Evolutionary conservation across 1,140 invertebrate genomes (phyloP).

Genomic region (Cyclargus thomasi): DNA sequence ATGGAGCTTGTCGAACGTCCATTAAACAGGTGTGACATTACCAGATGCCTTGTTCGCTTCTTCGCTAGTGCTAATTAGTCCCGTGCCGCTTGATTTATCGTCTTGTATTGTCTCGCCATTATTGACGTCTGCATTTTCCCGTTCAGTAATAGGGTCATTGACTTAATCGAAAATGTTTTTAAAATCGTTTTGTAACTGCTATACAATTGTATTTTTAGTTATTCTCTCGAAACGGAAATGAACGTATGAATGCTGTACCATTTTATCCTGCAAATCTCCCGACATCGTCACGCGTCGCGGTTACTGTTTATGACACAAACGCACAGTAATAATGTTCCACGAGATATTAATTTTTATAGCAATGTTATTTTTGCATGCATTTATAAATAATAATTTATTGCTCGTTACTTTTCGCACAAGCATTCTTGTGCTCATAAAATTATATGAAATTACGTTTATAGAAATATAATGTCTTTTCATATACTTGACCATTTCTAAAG

Average conservation of each 20-base stretch:
- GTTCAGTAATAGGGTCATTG: constrained; percentile 31
- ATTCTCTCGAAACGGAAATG: constrained; percentile 36
- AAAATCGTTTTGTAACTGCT: constrained; percentile 16
- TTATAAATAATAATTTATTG: neutral
- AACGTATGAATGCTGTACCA: constrained; percentile 35
- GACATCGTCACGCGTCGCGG: constrained; percentile 48
- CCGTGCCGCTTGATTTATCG: constrained; percentile 53
- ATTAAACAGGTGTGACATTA: constrained; percentile 43
- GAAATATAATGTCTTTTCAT: neutral
- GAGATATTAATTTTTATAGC: constrained; percentile 7
- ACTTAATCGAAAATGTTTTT: constrained; percentile 15
- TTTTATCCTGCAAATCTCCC: constrained; percentile 57
- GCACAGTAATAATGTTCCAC: constrained; percentile 26
- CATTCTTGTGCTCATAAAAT: neutral
- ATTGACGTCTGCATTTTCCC: constrained; percentile 42
- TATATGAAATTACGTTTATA: neutral
- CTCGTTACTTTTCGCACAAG: neutral
- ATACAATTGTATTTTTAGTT: constrained; percentile 29
- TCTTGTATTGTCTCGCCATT: constrained; percentile 41
- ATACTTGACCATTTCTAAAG: no score
- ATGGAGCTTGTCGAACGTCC: constrained; percentile 25
- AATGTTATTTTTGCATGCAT: neutral
- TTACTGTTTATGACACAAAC: constrained; percentile 29
- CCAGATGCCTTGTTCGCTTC: constrained; percentile 34
- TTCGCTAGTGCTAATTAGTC: constrained; percentile 51